A percentile compares a stretch with the other conserved stretches of the same genome.
Evolutionary conservation across 2,888 invertebrate species (phyloP).

Genomic region (Megastigmus dorsalis): DNA sequence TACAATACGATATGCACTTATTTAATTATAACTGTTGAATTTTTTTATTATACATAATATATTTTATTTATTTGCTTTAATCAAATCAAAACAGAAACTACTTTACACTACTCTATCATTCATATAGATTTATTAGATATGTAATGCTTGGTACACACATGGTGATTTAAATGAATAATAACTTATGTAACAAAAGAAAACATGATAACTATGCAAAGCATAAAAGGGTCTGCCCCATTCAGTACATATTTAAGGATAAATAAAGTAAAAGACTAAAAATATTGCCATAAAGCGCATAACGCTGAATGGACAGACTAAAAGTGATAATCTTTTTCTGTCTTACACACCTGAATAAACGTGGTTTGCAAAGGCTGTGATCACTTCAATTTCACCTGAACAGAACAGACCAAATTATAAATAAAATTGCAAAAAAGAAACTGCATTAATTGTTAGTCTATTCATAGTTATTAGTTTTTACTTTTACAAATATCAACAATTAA

Average conservation of each 20-base stretch:
- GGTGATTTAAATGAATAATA: neutral
- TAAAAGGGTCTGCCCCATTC: conserved; percentile 70
- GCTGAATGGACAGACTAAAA: conserved; percentile 72
- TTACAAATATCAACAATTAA: neutral
- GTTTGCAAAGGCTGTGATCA: conserved; percentile 71
- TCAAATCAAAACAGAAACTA: no score
- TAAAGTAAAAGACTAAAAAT: conserved; percentile 14
- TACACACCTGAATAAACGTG: conserved; percentile 74
- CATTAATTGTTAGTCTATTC: conserved; percentile 18
- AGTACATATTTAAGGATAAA: conserved; percentile 63
- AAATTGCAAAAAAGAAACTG: conserved; percentile 34
- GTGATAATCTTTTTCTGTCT: conserved; percentile 54
- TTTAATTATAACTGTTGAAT: no score
- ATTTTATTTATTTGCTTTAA: no score
- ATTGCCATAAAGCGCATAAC: conserved; percentile 57
- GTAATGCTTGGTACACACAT: no score
- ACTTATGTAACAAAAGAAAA: conserved; percentile 5
- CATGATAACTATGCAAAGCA: conserved; percentile 38
- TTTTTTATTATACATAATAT: no score
- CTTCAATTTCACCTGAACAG: conserved; percentile 74
- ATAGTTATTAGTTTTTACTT: neutral
- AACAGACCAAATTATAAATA: conserved; percentile 71
- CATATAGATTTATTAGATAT: no score
- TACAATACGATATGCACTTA: no score
- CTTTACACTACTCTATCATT: no score